These are phyloP conservation scores for Sebastes vulpes DNA, from an alignment of 2,797 vertebrate species.

Conservation along the genomic window DNA sequence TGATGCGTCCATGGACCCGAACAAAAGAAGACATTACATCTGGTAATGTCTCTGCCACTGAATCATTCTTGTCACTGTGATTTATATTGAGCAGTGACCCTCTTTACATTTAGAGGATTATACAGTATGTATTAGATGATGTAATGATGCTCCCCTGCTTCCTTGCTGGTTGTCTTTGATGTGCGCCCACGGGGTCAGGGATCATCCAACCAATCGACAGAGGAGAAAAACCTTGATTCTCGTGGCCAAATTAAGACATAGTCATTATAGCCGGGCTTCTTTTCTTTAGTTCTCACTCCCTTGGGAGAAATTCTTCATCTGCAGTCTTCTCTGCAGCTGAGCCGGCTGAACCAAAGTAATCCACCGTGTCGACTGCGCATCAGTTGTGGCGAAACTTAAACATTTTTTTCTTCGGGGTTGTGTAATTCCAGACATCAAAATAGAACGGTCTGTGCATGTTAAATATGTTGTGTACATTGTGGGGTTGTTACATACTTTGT, in stretches of 20 bases:
- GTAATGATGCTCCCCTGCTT: conserved; percentile 68
- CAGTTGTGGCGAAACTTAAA: conserved; percentile 47
- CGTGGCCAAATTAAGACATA: conserved; percentile 53
- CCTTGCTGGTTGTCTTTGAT: conserved; percentile 54
- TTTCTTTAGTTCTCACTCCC: conserved; percentile 31
- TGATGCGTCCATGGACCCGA: conserved; percentile 33
- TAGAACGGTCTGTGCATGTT: conserved; percentile 16
- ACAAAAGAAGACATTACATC: conserved; percentile 38
- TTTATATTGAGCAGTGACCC: conserved; percentile 69
- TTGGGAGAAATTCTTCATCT: conserved; percentile 64
- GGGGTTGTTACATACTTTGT: background rate
- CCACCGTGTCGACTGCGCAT: conserved; percentile 52
- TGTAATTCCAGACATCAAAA: conserved; percentile 41
- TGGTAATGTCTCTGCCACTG: conserved; percentile 17
- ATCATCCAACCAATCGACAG: conserved; percentile 62
- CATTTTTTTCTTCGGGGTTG: conserved; percentile 14
- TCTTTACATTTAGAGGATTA: conserved; percentile 75
- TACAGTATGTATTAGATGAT: conserved; percentile 58
- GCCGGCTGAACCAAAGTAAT: conserved; percentile 59
- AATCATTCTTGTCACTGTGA: conserved; percentile 61
- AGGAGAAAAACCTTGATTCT: conserved; percentile 60
- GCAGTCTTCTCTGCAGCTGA: conserved; percentile 56
- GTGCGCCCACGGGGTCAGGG: conserved; percentile 67
- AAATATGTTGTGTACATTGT: conserved; percentile 18
- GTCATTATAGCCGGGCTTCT: conserved; percentile 55